These are phyloP conservation scores for Parus major DNA, from an alignment of 2,113 vertebrate genomes.

Conservation along the genomic window DNA sequence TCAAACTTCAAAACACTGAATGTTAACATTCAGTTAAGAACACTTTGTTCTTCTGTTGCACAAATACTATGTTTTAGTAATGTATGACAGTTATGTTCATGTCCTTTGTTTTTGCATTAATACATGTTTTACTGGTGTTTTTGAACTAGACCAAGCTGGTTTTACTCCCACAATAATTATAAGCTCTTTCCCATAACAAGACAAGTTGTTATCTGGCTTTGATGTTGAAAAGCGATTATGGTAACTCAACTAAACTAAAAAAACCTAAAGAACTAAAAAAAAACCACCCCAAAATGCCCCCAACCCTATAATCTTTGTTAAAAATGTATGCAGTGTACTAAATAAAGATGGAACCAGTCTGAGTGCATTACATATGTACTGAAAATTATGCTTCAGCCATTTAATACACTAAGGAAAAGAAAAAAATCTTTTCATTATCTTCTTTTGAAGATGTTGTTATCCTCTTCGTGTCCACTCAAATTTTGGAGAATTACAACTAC, in stretches of 20 bases:
- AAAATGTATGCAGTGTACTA: background rate
- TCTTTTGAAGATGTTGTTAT: background rate
- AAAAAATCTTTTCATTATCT: background rate
- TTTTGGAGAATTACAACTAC: background rate
- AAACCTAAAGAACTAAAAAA: no score
- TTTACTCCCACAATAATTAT: background rate
- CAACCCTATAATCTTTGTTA: background rate
- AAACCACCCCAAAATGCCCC: background rate
- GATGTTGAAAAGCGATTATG: background rate
- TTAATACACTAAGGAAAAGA: background rate
- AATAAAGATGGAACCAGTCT: background rate
- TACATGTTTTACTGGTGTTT: background rate
- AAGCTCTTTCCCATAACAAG: background rate
- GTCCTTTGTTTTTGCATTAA: background rate
- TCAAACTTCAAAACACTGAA: background rate
- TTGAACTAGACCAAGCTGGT: background rate
- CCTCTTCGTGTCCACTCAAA: background rate
- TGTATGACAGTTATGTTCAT: background rate
- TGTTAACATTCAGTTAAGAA: no score
- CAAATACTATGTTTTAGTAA: background rate
- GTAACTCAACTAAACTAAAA: background rate
- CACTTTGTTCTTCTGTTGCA: background rate
- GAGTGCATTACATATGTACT: background rate
- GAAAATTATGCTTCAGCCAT: background rate
- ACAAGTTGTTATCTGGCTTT: background rate